phyloP scores from a whole-genome alignment of 2,888 invertebrate species.

The Pocota personata region DNA sequence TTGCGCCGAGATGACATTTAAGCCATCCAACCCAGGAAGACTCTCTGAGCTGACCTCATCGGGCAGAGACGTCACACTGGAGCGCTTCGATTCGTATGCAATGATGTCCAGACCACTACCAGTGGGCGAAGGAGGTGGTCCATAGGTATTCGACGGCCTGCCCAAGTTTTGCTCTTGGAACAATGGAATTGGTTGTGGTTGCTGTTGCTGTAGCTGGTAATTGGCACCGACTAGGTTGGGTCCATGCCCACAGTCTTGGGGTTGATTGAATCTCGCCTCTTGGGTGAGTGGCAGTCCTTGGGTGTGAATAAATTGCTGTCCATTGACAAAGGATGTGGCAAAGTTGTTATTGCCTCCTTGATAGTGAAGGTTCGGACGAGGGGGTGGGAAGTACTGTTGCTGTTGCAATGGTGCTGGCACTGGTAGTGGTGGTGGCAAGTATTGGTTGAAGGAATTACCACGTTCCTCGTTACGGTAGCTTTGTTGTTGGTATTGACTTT shows the following conservation, averaged over 20 bases:
- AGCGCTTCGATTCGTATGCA: conserved; percentile 80
- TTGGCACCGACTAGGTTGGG: conserved; percentile 80
- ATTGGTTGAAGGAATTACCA: conserved; percentile 75
- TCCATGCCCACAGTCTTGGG: conserved; percentile 81
- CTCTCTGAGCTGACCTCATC: conserved; percentile 77
- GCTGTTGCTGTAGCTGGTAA: conserved; percentile 75
- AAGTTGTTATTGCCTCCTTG: conserved; percentile 41
- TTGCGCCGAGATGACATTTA: conserved; percentile 81
- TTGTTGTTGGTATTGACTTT: conserved; percentile 45
- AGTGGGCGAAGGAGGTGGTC: conserved; percentile 78
- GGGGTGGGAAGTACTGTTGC: conserved; percentile 42
- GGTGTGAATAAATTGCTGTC: conserved; percentile 76
- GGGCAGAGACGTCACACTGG: conserved; percentile 76
- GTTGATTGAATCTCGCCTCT: conserved; percentile 78
- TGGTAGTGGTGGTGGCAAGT: conserved; percentile 74
- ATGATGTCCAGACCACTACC: conserved; percentile 79
- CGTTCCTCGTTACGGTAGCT: conserved; percentile 71
- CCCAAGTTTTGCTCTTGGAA: conserved; percentile 78
- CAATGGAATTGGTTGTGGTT: conserved; percentile 7
- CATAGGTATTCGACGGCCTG: conserved; percentile 76
- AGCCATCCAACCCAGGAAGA: conserved; percentile 79
- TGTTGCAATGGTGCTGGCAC: conserved; percentile 53
- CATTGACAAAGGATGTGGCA: conserved; percentile 29
- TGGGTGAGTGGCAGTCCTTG: conserved; percentile 78
- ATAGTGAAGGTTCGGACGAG: conserved; percentile 25